A percentile compares a stretch with the other conserved stretches of the same genome.
phyloP scores from a whole-genome alignment of 2,113 vertebrate species.

The Ammodytes dubius region DNA sequence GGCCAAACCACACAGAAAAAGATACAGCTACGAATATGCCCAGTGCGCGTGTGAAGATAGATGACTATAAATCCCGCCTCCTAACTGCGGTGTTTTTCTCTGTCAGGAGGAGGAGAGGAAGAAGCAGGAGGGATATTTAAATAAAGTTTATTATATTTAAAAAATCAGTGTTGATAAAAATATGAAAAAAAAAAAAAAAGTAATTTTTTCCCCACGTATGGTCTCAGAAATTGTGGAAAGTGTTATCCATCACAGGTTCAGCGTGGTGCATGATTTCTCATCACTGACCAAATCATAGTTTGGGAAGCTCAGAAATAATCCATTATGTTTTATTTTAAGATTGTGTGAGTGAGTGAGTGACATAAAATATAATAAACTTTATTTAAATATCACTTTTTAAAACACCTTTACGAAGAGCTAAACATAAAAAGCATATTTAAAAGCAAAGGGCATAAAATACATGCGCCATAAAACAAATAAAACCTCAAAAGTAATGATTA shows the following conservation, averaged over 20 bases:
- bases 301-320: background rate
- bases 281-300: slow-evolving; percentile 32
- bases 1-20: no score
- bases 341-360: no score
- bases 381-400: no score
- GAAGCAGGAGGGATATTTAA: slow-evolving; percentile 92
- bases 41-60: no score
- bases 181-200: background rate
- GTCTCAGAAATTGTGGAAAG: slow-evolving; percentile 58
- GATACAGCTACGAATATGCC: no score
- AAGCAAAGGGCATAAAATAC: no score
- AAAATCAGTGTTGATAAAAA: background rate
- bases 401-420: no score
- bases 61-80: background rate
- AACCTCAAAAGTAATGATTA: no score
- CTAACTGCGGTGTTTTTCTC: slow-evolving; percentile 2
- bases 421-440: no score
- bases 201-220: background rate
- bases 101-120: slow-evolving; percentile 95
- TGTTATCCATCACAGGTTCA: slow-evolving; percentile 64
- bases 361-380: background rate
- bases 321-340: background rate
- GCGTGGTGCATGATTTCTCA: slow-evolving; percentile 74
- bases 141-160: no score
- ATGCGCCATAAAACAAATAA: no score